Evolutionary conservation across 37 sponge, comb jelly and placozoan species (phyloP).

Genomic region (Beroe ovata): DNA sequence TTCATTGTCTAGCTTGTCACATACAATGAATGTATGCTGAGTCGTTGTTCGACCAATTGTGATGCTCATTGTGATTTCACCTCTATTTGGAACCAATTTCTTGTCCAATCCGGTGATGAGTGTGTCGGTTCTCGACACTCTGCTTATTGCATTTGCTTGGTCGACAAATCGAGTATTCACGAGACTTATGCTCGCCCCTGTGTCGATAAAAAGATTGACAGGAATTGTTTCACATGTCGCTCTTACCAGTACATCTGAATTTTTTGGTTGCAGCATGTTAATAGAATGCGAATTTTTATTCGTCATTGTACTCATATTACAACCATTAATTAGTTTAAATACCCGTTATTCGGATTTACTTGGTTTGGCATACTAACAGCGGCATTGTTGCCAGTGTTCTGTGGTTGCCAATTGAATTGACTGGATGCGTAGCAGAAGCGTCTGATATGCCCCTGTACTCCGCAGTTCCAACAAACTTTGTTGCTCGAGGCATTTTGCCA

Average conservation of each 20-base stretch:
- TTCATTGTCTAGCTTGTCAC: conserved; percentile 27
- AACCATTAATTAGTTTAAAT: conserved; percentile 12
- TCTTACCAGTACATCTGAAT: not conserved
- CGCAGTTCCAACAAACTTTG: conserved; percentile 17
- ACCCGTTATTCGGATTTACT: not conserved
- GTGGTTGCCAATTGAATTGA: not conserved
- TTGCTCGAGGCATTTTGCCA: not conserved
- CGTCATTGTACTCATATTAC: not conserved
- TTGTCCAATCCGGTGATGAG: conserved; percentile 4
- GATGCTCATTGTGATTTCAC: not conserved
- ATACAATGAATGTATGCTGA: not conserved
- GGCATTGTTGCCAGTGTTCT: not conserved
- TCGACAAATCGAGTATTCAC: conserved; percentile 17
- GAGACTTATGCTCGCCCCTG: conserved; percentile 23
- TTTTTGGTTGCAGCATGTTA: not conserved
- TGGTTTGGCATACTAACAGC: not conserved
- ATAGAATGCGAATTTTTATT: not conserved
- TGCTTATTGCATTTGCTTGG: not conserved
- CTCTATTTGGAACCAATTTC: not conserved
- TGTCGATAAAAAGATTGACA: conserved; percentile 25
- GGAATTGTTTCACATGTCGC: not conserved
- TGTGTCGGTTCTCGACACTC: not conserved
- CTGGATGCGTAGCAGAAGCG: not conserved
- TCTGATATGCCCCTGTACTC: not conserved
- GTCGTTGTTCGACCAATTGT: not conserved